Evolutionary conservation across 2,113 vertebrate genomes (phyloP).

Genomic region (Anoura caudifer): DNA sequence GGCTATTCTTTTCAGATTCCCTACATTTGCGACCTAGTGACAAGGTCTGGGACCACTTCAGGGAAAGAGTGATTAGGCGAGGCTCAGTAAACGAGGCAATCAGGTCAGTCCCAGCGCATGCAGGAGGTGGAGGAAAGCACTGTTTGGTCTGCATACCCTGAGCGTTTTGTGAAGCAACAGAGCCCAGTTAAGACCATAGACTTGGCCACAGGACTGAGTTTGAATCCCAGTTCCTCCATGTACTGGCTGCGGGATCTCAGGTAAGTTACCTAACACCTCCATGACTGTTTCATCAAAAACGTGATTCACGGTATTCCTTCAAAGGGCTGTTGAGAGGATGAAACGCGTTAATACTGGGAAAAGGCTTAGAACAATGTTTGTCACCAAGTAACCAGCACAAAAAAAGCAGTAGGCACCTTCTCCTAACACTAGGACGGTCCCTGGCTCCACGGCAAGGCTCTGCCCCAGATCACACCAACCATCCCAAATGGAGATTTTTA

Average conservation of each 20-base stretch:
- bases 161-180: not conserved
- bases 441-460: not conserved
- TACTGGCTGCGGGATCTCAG: not conserved
- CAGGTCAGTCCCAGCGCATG: not conserved
- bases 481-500: not conserved
- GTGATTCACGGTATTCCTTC: not conserved
- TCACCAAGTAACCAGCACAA: not conserved
- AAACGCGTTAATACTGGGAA: not conserved
- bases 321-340: not conserved
- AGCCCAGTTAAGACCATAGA: not conserved
- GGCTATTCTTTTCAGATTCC: not conserved
- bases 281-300: not conserved
- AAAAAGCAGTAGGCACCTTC: not conserved
- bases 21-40: not conserved
- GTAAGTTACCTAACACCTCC: not conserved
- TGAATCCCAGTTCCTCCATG: not conserved
- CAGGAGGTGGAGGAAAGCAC: too few relatives aligned
- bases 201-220: not conserved
- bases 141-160: not conserved
- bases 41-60: not conserved
- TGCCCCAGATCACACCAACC: not conserved
- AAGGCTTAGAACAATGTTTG: not conserved
- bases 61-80: not conserved
- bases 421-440: not conserved
- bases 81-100: not conserved